A percentile compares a stretch with the other conserved stretches of the same genome.
Conservation (phyloP, 2,113 vertebrate species). For the Columbina picui region DNA sequence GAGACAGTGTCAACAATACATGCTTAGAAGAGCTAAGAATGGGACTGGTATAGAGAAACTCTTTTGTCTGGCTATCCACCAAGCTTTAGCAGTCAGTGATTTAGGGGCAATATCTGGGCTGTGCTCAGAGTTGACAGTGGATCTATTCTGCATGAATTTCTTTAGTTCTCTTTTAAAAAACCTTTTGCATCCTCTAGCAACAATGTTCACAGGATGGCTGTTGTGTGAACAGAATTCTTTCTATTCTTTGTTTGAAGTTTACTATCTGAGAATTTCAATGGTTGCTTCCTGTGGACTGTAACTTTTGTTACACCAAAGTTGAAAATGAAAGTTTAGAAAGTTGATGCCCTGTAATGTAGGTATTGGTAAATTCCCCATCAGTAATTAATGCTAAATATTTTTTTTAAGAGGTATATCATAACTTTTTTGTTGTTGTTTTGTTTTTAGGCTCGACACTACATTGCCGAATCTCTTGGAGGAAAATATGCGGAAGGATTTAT, state of each 20-base stretch:
- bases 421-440: not conserved
- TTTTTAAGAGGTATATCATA: too few species aligned
- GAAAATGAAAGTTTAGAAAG: not conserved
- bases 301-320: not conserved
- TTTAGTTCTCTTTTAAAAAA: not conserved
- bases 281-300: not conserved
- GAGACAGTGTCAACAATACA: not conserved
- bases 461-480: slow-evolving; percentile 79
- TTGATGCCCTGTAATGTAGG: not conserved
- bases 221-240: not conserved
- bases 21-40: not conserved
- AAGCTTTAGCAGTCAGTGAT: not conserved
- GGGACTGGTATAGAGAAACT: not conserved
- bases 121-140: not conserved
- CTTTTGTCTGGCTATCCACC: not conserved
- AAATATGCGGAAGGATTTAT: slow-evolving; percentile 81
- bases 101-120: not conserved
- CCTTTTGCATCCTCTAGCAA: not conserved
- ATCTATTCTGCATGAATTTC: not conserved
- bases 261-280: not conserved
- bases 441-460: slow-evolving; percentile 81
- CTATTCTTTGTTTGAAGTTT: not conserved
- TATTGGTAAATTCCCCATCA: not conserved
- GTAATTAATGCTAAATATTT: not conserved
- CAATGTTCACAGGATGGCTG: not conserved